These are phyloP conservation scores for Erebia epiphron DNA, from an alignment of 2,888 invertebrate genomes.

Conservation along the genomic window DNA sequence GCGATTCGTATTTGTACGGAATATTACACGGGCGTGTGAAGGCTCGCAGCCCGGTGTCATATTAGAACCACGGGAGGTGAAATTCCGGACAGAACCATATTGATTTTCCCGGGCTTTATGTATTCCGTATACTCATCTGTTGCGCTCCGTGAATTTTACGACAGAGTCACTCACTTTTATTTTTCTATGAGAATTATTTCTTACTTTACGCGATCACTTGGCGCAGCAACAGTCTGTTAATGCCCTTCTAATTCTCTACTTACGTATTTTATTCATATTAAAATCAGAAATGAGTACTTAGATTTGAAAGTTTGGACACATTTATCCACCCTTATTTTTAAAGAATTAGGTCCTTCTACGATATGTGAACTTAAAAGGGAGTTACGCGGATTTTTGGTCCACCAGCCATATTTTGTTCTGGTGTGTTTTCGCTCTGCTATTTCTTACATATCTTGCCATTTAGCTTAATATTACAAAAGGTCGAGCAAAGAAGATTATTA, in stretches of 20 bases:
- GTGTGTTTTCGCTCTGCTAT: too few relatives aligned
- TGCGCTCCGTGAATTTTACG: conserved; percentile 81
- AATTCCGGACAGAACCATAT: conserved; percentile 72
- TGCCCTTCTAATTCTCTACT: background rate
- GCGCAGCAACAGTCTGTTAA: conserved; percentile 36
- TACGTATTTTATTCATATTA: background rate
- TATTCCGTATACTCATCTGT: conserved; percentile 80
- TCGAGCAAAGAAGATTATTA: too few relatives aligned
- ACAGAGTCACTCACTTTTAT: conserved; percentile 77
- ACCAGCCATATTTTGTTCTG: too few relatives aligned
- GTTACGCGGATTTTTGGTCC: too few relatives aligned
- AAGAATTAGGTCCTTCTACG: too few relatives aligned
- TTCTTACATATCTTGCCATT: too few relatives aligned
- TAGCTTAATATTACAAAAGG: too few relatives aligned
- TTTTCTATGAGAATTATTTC: conserved; percentile 79
- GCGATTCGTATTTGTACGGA: background rate
- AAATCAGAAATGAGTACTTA: too few relatives aligned
- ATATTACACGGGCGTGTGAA: conserved; percentile 10
- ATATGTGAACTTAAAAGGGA: too few relatives aligned
- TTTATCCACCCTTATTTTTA: too few relatives aligned
- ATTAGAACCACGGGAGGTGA: conserved; percentile 42
- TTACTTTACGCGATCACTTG: conserved; percentile 64
- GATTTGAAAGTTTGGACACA: too few relatives aligned
- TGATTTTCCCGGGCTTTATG: conserved; percentile 73
- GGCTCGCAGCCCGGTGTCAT: conserved; percentile 20